A percentile compares a stretch with the other conserved stretches of the same genome.
These are phyloP conservation scores for Matsumyia berberina DNA, from an alignment of 2,888 invertebrate genomes.

Conservation along the genomic window DNA sequence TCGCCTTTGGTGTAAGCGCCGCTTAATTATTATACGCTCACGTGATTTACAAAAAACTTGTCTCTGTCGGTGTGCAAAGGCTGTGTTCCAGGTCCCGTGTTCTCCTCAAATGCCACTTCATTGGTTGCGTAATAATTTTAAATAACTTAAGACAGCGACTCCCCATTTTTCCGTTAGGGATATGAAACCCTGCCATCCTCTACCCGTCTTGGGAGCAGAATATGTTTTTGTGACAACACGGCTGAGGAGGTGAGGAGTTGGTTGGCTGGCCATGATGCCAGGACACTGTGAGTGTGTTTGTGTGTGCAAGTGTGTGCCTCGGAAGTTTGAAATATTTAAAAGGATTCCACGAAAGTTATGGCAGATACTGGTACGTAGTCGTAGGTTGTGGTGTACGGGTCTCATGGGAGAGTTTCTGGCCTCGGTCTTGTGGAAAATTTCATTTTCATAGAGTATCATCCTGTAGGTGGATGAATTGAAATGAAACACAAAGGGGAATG, in stretches of 20 bases:
- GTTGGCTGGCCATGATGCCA: slow-evolving; percentile 9
- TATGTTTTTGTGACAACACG: slow-evolving; percentile 28
- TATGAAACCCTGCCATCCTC: slow-evolving; percentile 46
- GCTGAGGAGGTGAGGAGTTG: not conserved
- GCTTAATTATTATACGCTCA: slow-evolving; percentile 60
- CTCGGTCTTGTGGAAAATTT: slow-evolving; percentile 50
- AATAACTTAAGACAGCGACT: slow-evolving; percentile 45
- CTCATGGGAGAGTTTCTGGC: slow-evolving; percentile 40
- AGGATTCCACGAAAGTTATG: slow-evolving; percentile 61
- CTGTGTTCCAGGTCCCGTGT: slow-evolving; percentile 2
- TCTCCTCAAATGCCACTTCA: slow-evolving; percentile 20
- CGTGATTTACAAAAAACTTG: slow-evolving; percentile 41
- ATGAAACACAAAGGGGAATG: slow-evolving; percentile 54
- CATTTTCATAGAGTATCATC: slow-evolving; percentile 61
- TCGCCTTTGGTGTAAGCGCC: not conserved
- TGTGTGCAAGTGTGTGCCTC: slow-evolving; percentile 17
- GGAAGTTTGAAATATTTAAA: slow-evolving; percentile 69
- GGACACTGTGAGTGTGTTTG: not conserved
- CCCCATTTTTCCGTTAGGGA: slow-evolving; percentile 23
- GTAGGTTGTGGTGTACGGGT: not conserved
- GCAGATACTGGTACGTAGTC: slow-evolving; percentile 2
- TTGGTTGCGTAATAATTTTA: slow-evolving; percentile 61
- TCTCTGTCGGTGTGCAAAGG: slow-evolving; percentile 18
- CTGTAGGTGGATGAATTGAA: slow-evolving; percentile 63
- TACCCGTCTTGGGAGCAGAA: slow-evolving; percentile 43